Evolutionary conservation across 92 coral and sea anemone species (phyloP).

Genomic region (Nematostella vectensis): DNA sequence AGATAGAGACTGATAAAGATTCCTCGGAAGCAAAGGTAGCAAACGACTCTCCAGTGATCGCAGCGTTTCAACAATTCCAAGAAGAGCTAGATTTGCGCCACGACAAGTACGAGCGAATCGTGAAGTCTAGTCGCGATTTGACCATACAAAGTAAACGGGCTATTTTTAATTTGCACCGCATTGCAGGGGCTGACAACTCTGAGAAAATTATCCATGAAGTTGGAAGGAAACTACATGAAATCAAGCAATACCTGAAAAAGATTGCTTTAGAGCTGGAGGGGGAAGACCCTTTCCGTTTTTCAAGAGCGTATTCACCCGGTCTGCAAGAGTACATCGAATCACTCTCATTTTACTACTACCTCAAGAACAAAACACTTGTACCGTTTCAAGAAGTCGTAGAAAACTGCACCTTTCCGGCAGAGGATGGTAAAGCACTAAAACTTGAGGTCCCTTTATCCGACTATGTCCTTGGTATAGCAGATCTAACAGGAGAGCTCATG

Average conservation of each 20-base stretch:
- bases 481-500: constrained; percentile 95
- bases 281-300: constrained; percentile 74
- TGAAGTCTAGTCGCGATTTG: constrained; percentile 88
- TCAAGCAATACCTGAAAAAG: constrained; percentile 52
- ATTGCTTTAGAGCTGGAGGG: constrained; percentile 68
- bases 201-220: constrained; percentile 63
- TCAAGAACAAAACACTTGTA: constrained; percentile 52
- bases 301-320: constrained; percentile 85
- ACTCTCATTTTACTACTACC: constrained; percentile 59
- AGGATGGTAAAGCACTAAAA: constrained; percentile 10
- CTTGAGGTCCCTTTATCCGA: constrained; percentile 65
- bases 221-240: constrained; percentile 57
- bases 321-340: constrained; percentile 91
- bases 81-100: constrained; percentile 67
- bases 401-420: constrained; percentile 43
- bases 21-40: constrained; percentile 25
- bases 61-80: constrained; percentile 55
- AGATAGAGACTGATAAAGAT: constrained; percentile 9
- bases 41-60: constrained; percentile 56
- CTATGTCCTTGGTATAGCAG: constrained; percentile 89
- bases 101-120: constrained; percentile 89
- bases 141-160: constrained; percentile 85
- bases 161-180: constrained; percentile 71
- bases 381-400: constrained; percentile 50
- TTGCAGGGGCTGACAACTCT: constrained; percentile 50